Percentiles rank a stretch among this genome's conserved stretches.
phyloP scores from a whole-genome alignment of 2,888 invertebrate genomes.

The Formica aserva region DNA sequence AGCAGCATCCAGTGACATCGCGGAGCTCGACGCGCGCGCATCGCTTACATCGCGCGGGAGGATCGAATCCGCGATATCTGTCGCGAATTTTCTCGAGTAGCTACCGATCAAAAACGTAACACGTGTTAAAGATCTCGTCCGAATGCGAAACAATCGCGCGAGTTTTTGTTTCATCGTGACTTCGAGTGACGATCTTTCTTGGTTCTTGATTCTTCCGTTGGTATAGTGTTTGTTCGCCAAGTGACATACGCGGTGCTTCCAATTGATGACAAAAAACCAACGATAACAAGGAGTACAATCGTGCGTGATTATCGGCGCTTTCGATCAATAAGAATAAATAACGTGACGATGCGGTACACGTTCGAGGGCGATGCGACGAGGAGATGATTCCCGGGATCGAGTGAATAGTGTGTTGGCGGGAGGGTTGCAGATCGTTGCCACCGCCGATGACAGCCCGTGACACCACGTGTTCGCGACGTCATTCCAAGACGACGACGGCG shows the following conservation, averaged over 20 bases:
- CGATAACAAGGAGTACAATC: background rate
- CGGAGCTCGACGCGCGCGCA: constrained; percentile 81
- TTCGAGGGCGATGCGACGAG: constrained; percentile 37
- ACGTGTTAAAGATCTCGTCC: background rate
- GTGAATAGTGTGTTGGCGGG: constrained; percentile 36
- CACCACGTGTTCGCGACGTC: constrained; percentile 62
- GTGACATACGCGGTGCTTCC: constrained; percentile 24
- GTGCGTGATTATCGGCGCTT: constrained; percentile 23
- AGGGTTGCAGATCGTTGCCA: constrained; percentile 14
- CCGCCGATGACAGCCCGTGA: constrained; percentile 59
- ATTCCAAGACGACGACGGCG: constrained; percentile 35
- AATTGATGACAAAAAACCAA: background rate
- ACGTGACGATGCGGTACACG: constrained; percentile 54
- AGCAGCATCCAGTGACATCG: constrained; percentile 81
- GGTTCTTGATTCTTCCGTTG: background rate
- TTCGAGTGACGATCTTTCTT: background rate
- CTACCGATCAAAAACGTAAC: background rate
- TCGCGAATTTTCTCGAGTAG: background rate
- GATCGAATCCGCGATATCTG: constrained; percentile 21
- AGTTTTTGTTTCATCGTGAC: constrained; percentile 3
- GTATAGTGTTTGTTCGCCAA: constrained; percentile 7
- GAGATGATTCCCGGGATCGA: constrained; percentile 29
- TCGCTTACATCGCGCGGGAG: constrained; percentile 53
- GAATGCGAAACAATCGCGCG: background rate
- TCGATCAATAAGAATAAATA: constrained; percentile 54